Conservation (phyloP, 1,140 invertebrate genomes). For the Philaenus spumarius region DNA sequence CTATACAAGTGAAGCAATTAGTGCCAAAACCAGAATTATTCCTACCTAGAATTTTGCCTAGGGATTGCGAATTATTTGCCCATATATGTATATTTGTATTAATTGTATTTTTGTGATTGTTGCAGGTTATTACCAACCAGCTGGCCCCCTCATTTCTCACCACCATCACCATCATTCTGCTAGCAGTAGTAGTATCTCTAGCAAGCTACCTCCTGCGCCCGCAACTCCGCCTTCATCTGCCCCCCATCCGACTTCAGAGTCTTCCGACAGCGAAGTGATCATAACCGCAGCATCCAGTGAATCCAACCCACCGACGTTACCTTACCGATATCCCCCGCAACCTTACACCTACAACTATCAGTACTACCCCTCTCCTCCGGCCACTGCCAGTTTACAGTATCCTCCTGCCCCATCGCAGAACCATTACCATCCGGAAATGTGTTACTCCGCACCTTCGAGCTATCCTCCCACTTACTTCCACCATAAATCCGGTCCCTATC, state of each 20-base stretch:
- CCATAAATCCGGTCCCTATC: constrained; percentile 35
- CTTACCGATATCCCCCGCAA: constrained; percentile 13
- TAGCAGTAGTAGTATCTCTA: constrained; percentile 22
- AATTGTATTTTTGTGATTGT: constrained; percentile 29
- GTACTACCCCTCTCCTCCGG: constrained; percentile 30
- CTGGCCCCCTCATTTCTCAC: constrained; percentile 73
- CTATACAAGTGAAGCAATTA: too few relatives aligned
- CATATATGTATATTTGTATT: neutral
- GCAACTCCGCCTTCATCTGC: constrained; percentile 21
- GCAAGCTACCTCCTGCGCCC: constrained; percentile 29
- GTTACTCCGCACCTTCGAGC: constrained; percentile 52
- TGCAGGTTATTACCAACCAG: constrained; percentile 81
- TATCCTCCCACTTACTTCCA: constrained; percentile 39
- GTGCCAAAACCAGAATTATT: too few relatives aligned
- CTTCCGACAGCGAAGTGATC: constrained; percentile 42
- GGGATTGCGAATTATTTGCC: too few relatives aligned
- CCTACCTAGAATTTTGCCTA: too few relatives aligned
- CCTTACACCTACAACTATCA: constrained; percentile 16
- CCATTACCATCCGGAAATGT: constrained; percentile 46
- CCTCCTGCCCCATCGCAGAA: constrained; percentile 45
- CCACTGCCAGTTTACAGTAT: constrained; percentile 31
- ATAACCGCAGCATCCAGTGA: constrained; percentile 38
- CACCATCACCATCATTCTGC: constrained; percentile 38
- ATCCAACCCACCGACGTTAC: constrained; percentile 37
- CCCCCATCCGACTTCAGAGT: constrained; percentile 36